Conservation (phyloP, 2,797 vertebrate genomes). For the Dendrocincla fuliginosa region DNA sequence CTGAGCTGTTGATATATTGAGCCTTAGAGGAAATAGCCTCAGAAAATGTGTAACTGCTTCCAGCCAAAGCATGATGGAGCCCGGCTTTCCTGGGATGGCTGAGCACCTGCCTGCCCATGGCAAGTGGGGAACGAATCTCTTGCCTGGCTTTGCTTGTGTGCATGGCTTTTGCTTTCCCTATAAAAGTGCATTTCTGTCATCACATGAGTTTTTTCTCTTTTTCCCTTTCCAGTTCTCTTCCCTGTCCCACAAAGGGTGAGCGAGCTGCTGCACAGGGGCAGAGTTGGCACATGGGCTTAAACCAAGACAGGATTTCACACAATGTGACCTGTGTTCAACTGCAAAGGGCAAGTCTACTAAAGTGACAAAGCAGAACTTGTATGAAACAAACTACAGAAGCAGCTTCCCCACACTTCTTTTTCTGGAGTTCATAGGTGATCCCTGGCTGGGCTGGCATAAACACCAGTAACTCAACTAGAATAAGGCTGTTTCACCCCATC, state of each 20-base stretch:
- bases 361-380: background rate
- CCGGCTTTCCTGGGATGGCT: background rate
- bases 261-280: rapidly evolving
- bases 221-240: rapidly evolving
- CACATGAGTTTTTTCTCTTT: background rate
- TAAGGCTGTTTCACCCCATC: background rate
- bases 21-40: background rate
- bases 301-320: background rate
- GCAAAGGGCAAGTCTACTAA: background rate
- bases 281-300: background rate
- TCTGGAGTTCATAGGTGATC: background rate
- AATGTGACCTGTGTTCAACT: background rate
- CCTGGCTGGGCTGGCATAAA: background rate
- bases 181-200: background rate
- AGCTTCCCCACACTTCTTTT: background rate
- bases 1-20: background rate
- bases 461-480: background rate
- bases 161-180: background rate
- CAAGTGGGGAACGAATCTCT: background rate
- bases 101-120: background rate
- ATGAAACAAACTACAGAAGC: background rate
- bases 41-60: conserved; percentile 8
- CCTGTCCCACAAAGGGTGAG: background rate
- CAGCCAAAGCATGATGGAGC: background rate
- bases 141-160: background rate